Conservation (phyloP, 2,797 vertebrate species). For the Cercopithecus hamlyni region DNA sequence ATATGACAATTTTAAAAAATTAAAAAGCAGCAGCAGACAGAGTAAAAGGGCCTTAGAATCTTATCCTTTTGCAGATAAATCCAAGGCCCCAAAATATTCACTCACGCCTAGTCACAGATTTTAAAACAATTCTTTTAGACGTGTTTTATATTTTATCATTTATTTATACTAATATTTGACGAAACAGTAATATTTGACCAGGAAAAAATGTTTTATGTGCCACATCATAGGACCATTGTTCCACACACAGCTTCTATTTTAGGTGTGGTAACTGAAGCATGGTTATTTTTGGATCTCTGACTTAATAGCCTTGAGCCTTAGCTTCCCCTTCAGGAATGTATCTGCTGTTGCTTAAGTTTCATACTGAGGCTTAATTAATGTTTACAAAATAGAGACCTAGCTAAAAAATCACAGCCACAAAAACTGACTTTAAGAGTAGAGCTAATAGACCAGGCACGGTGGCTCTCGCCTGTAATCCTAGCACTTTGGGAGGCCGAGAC, state of each 20-base stretch:
- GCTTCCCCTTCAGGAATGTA: conserved; percentile 43
- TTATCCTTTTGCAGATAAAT: not conserved
- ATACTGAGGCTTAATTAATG: not conserved
- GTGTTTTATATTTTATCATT: not conserved
- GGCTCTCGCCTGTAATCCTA: no score
- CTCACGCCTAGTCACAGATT: not conserved
- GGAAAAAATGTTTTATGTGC: not conserved
- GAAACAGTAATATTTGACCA: not conserved
- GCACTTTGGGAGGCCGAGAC: no score
- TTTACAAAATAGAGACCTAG: not conserved
- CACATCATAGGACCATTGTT: not conserved
- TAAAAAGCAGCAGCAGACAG: not conserved
- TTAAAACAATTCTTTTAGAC: not conserved
- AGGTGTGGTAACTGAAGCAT: not conserved
- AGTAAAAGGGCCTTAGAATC: not conserved
- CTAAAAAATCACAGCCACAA: not conserved
- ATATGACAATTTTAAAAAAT: not conserved
- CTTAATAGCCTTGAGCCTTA: conserved; percentile 10
- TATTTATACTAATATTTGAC: not conserved
- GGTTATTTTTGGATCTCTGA: conserved; percentile 50
- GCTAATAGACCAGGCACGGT: no score
- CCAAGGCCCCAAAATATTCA: not conserved
- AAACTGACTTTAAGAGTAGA: not conserved
- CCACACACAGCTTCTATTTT: conserved; percentile 51
- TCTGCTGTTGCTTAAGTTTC: not conserved